Conservation (phyloP, 2,888 invertebrate species). For the Subacronicta megacephala region DNA sequence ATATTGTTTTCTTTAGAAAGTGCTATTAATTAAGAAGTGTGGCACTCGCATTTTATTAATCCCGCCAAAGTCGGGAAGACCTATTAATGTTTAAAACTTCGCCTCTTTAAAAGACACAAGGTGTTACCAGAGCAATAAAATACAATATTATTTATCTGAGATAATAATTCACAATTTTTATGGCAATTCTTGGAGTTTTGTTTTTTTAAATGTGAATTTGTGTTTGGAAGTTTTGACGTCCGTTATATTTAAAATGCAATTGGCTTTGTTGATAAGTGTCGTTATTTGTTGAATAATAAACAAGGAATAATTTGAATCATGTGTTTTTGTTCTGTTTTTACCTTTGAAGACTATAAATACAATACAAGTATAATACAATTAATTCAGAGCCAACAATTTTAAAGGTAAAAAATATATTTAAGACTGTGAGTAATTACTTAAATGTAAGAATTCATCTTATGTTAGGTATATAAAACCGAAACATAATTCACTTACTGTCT, state of each 20-base stretch:
- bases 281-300: conserved; percentile 14
- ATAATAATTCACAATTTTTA: conserved; percentile 83
- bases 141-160: conserved; percentile 82
- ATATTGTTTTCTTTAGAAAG: conserved; percentile 89
- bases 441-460: too few relatives aligned
- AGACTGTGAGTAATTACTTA: too few relatives aligned
- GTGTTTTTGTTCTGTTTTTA: not conserved
- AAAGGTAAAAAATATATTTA: too few relatives aligned
- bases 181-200: conserved; percentile 69
- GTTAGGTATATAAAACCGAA: too few relatives aligned
- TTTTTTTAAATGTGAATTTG: conserved; percentile 69
- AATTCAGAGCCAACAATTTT: too few relatives aligned
- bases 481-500: too few relatives aligned
- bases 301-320: conserved; percentile 18
- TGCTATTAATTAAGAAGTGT: conserved; percentile 88
- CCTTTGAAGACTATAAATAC: not conserved
- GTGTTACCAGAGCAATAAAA: conserved; percentile 78
- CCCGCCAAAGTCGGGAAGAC: conserved; percentile 78
- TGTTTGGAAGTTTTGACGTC: conserved; percentile 47
- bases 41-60: conserved; percentile 87
- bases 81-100: conserved; percentile 86
- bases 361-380: too few relatives aligned
- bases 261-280: conserved; percentile 36
- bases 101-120: conserved; percentile 79
- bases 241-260: conserved; percentile 37